phyloP scores from a whole-genome alignment of 2,797 vertebrate genomes.

The Tenualosa ilisha region DNA sequence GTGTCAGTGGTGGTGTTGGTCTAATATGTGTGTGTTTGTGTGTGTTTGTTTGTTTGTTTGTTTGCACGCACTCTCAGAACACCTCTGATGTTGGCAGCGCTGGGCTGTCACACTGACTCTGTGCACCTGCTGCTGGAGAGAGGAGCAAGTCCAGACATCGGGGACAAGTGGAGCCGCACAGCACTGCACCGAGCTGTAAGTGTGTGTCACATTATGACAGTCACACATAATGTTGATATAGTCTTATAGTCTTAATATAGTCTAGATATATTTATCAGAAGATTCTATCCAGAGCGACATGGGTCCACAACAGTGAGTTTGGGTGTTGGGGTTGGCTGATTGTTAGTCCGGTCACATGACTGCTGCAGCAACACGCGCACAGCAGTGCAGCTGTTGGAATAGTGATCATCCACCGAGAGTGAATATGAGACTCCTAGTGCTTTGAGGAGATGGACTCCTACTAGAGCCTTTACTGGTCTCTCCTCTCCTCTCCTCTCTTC shows the following conservation, averaged over 20 bases:
- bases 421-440: too few species aligned
- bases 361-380: too few species aligned
- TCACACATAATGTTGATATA: not conserved
- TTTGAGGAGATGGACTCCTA: not conserved
- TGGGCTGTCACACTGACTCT: constrained; percentile 90
- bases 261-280: not conserved
- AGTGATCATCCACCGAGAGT: too few species aligned
- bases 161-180: constrained; percentile 88
- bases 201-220: not conserved
- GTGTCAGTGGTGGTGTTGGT: not conserved
- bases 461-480: not conserved
- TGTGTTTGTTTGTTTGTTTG: not conserved
- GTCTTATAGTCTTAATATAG: not conserved
- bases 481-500: not conserved
- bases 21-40: not conserved
- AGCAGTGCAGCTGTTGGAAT: too few species aligned
- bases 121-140: constrained; percentile 92
- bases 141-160: constrained; percentile 86
- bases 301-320: too few species aligned
- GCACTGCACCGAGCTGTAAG: constrained; percentile 92
- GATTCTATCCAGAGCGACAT: too few species aligned
- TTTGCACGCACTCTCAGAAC: constrained; percentile 72
- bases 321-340: too few species aligned
- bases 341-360: too few species aligned
- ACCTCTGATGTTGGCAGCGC: constrained; percentile 91